Evolutionary conservation across 2,113 vertebrate genomes (phyloP), one percentile per base, ranked within the genome.

Genomic region (Rhynchopsitta pachyrhyncha): DNA sequence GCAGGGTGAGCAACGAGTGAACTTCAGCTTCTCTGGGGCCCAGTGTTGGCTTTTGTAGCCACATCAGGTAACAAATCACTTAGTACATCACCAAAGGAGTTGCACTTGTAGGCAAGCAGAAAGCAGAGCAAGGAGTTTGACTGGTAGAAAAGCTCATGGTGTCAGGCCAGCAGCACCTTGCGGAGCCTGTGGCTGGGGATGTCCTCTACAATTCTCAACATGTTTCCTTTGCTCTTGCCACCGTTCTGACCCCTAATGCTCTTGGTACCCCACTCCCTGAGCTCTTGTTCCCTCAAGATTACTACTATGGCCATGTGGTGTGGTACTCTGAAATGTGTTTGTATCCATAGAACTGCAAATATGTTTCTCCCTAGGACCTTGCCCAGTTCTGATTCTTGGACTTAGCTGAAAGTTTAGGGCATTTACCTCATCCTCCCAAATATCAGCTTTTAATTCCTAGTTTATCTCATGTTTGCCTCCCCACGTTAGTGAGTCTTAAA

Each of bases 291-390:
- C 35, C 15, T 37, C 14, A 35, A 20, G 8, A 23, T 19, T 83
- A 35, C 31, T 33, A 0, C 2, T 64, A 2, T 37, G 44, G 44
- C 16, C 17, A 5, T 6, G n/a, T 35, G 20, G 7, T 1, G 1
- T 47, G 10, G 24, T 25, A 4, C 7, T 92, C 74, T 24, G 41
- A 59, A 52, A 39, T 0, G 11, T 7, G 2, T 16, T 9, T 47
- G 29, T 35, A 29, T 31, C 37, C 55, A 13, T 20, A 59, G 47
- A 71, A 23, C 7, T 2, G 2, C 14, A 59, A 39, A 17, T 6
- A 6, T 0, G 1, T 91, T 83, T 86, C 64, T n/a, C 24, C 8
- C 22, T 2, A 52, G 37, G 28, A 59, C 5, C 37, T 6, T 20
- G 23, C 19, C n/a, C 25, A 31, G 35, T 42, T 41, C 37, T 68